Evolutionary conservation across 2,797 vertebrate species (phyloP), one percentile per base, ranked within the genome.

Genomic region (Cryptoprocta ferox): DNA sequence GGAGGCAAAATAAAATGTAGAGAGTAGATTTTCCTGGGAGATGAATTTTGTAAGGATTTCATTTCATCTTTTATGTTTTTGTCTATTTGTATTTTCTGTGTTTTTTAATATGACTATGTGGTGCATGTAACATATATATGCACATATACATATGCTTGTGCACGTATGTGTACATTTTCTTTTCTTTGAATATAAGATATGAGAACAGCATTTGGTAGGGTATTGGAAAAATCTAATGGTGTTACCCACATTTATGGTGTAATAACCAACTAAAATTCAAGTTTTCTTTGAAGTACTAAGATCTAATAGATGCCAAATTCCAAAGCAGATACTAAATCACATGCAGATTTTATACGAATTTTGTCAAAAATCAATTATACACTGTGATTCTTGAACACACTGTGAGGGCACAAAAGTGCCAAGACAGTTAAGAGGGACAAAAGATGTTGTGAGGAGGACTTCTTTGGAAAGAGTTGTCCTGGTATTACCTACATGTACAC

Each of bases 1-100:
- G 3, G 15, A 32, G 32, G 16, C 5, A 86, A 92, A 82, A 78
- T 86, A 83, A 97, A 83, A 81, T 95, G 39, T 85, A 93, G 26
- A 82, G 18, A 93, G 18, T 26, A 85, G 11, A 85, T 89, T 92
- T 92, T 78, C 32, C 16, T 83, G 10, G 37, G 48, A 95, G 35
- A 92, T 61, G 14, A 14, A 94, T 78, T 66, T 83, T 35, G 8
- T 16, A 35, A 63, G 15, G 14, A 92, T 84, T 96, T 91, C 2
- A 61, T 89, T 93, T 95, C 15, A 71, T 86, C 63, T 65, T 66
- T 75, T 89, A 37, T 79, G 19, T 45, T 87, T 89, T 76, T 11
- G 6, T 85, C 76, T 87, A 32, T 86, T 63, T 73, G 4, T 59
- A 66, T 73, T 84, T 95, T 94, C 21, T 82, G 50, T 45, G 56